Conservation (phyloP, 2,113 vertebrate genomes). For the Actinemys pallida region DNA sequence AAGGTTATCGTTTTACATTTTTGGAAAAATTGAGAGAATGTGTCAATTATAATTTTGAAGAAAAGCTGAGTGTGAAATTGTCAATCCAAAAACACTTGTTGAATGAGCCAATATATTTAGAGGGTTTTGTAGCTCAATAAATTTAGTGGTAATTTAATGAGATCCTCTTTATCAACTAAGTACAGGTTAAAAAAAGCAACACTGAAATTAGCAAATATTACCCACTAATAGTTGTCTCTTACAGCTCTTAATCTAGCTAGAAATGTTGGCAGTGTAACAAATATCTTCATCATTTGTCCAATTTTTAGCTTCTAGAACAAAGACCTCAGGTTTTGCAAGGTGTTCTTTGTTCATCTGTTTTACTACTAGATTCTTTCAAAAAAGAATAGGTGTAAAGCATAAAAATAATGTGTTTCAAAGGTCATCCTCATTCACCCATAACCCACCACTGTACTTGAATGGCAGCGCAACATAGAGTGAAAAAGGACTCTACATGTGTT, state of each 20-base stretch:
- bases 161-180: neutral
- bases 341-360: neutral
- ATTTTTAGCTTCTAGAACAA: slow-evolving; percentile 1
- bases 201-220: neutral
- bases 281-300: neutral
- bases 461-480: neutral
- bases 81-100: neutral
- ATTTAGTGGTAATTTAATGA: neutral
- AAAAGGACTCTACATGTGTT: neutral
- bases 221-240: neutral
- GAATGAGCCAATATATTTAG: neutral
- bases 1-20: neutral
- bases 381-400: neutral
- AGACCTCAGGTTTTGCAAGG: neutral
- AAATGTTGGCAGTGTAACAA: too few relatives aligned
- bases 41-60: neutral
- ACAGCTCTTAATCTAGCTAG: neutral
- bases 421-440: neutral
- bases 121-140: neutral
- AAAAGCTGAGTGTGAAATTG: neutral
- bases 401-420: slow-evolving; percentile 4
- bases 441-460: neutral
- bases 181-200: slow-evolving; percentile 32
- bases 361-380: neutral
- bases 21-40: neutral